Evolutionary conservation across 2,113 vertebrate species (phyloP), one percentile per base, ranked within the genome.

Genomic region (Tamias sibiricus): DNA sequence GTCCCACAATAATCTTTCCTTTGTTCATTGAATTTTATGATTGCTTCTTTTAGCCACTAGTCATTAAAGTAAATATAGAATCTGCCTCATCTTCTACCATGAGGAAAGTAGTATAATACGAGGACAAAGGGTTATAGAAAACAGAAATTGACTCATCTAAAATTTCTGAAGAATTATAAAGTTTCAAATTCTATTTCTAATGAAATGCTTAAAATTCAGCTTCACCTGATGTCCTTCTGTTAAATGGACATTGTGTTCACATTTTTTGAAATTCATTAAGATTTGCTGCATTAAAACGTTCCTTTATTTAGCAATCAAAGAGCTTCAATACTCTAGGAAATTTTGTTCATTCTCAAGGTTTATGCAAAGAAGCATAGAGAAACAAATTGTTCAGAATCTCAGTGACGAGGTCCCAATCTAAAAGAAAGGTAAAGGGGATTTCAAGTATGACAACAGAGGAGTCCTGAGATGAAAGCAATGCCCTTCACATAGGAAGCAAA

Each of bases 51-150:
- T 97, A 96, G 90, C 30, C 26, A 77, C 94, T 49, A 77, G 93
- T 94, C 90, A 94, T 97, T 95, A 96, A 87, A 94, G 90, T 95
- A 96, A 97, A 97, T 94, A 90, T 8, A 94, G 59, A 92, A 54
- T 85, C 52, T 72, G 66, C 52, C 52, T 97, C 24, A 35, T 57
- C 47, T 94, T 49, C 49, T 28, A 87, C 35, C n/a, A 30, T n/a
- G 16, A 95, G 40, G 44, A 32, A 91, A 95, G 44, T 59, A 77
- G 44, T 77, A 7, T 32, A 44, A 71, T 44, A 83, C 37, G 37
- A 95, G 81, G 76, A 90, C 66, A 91, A 86, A 90, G 47, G 44
- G 3, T 85, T 95, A 90, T n/a, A n/a, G 59, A 76, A 95, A 95
- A 81, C 76, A 96, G 30, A 24, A 90, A 71, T 68, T 87, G 52